Conservation (phyloP, 2,113 vertebrate species). For the Cercopithecus mona region DNA sequence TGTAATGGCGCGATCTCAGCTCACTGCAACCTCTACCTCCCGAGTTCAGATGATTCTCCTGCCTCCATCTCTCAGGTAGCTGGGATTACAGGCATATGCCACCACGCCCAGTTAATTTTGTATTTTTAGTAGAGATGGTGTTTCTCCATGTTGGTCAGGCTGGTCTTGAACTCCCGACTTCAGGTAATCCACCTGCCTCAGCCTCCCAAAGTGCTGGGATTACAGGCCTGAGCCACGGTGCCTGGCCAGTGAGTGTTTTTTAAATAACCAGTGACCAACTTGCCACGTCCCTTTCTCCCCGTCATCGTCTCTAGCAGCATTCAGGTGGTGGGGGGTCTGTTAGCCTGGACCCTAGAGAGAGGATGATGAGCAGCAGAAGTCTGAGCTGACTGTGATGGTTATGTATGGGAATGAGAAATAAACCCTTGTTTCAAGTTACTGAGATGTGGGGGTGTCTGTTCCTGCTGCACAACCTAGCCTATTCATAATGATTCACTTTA, state of each 20-base stretch:
- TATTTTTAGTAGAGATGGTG: too few species aligned
- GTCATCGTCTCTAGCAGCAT: background rate
- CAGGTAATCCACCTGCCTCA: too few species aligned
- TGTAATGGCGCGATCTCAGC: too few species aligned
- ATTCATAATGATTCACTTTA: background rate
- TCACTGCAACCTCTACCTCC: too few species aligned
- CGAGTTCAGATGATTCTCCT: too few species aligned
- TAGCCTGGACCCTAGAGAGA: background rate
- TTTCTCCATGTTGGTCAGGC: too few species aligned
- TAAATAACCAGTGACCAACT: background rate
- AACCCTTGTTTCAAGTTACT: background rate
- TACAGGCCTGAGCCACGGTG: too few species aligned
- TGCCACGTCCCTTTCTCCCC: background rate
- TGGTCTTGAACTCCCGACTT: too few species aligned
- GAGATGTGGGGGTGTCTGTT: background rate
- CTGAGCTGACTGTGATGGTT: background rate
- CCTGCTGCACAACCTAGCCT: background rate
- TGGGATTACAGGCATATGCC: too few species aligned
- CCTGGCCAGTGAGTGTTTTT: background rate
- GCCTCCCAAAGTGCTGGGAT: too few species aligned
- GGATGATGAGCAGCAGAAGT: background rate
- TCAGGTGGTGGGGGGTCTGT: background rate
- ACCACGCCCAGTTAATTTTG: too few species aligned
- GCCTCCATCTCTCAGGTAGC: too few species aligned
- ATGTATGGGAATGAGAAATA: rapidly evolving